Evolutionary conservation across 1,140 invertebrate species (phyloP).

Genomic region (Panonychus citri): DNA sequence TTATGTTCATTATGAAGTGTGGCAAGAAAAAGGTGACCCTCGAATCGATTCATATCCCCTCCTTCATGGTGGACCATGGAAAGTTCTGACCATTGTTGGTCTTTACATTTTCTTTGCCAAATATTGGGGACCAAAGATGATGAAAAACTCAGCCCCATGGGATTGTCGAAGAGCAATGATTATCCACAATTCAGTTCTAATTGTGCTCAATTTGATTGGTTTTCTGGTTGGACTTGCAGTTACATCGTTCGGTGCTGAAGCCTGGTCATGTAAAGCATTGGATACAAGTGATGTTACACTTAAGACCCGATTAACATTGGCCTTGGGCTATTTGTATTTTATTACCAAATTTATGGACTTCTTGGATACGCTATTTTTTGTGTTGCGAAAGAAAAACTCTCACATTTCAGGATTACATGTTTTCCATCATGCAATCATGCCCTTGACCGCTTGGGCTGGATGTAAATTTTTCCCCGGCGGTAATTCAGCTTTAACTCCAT

Average conservation of each 20-base stretch:
- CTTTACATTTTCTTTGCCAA: constrained; percentile 59
- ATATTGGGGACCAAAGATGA: constrained; percentile 46
- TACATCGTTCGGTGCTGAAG: neutral
- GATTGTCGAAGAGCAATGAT: constrained; percentile 21
- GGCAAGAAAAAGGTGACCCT: constrained; percentile 32
- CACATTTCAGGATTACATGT: constrained; percentile 27
- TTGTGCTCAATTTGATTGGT: neutral
- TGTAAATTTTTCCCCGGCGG: constrained; percentile 4
- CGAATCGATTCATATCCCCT: constrained; percentile 49
- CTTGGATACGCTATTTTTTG: constrained; percentile 27
- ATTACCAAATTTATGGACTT: constrained; percentile 26
- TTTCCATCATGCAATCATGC: constrained; percentile 25
- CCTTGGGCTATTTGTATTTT: constrained; percentile 24
- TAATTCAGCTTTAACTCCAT: constrained; percentile 32
- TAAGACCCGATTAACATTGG: neutral
- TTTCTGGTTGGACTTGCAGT: neutral
- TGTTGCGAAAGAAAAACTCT: constrained; percentile 26
- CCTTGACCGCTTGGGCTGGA: constrained; percentile 10
- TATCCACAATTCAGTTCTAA: neutral
- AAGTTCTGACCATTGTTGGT: constrained; percentile 1
- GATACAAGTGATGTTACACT: neutral
- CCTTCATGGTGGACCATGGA: constrained; percentile 35
- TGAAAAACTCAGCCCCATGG: constrained; percentile 63
- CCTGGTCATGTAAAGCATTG: neutral
- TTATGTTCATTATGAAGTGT: constrained; percentile 4